Evolutionary conservation across 2,113 vertebrate genomes (phyloP), one percentile per base, ranked within the genome.

Genomic region (Callithrix jacchus): DNA sequence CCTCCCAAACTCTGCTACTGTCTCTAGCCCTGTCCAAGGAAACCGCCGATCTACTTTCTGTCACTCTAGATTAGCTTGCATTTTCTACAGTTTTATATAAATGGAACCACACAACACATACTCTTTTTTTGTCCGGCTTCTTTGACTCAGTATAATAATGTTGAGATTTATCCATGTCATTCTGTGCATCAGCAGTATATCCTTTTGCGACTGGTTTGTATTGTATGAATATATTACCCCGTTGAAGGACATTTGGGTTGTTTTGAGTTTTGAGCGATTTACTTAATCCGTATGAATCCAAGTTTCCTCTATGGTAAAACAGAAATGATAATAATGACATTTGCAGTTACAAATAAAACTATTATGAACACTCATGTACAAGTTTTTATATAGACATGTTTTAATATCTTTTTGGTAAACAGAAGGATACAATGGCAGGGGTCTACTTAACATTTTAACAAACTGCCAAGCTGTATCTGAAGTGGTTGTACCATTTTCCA

Each of bases 371-470:
- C 49, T 91, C 47, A 70, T 32, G 61, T 84, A 11, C 45, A 56
- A n/a, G 23, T 40, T 81, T 88, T 76, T 89, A 3, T 89, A n/a
- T 64, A 30, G 77, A 81, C n/a, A 42, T 40, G 23, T 3, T 85
- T 93, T 71, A 20, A n/a, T 93, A 89, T 97, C 52, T 87, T n/a
- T 79, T 92, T 52, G 58, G 32, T 54, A 42, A 47, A 66, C 87
- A 66, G 68, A 61, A 81, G n/a, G 47, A 25, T 47, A 13, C 45
- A 86, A 66, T 73, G 54, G 7, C 23, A 84, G 23, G 17, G 66
- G 45, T 70, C 37, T 81, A 47, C 20, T 21, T 83, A 87, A 73
- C n/a, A 58, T 89, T 49, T 89, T 87, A 91, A 88, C 68, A 68
- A 87, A 81, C 25, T 42, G 21, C 13, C 35, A 52, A 49, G 25